Base-by-base conservation (phyloP, 1,140 invertebrate genomes). In the Temnothorax curvispinosus region DNA sequence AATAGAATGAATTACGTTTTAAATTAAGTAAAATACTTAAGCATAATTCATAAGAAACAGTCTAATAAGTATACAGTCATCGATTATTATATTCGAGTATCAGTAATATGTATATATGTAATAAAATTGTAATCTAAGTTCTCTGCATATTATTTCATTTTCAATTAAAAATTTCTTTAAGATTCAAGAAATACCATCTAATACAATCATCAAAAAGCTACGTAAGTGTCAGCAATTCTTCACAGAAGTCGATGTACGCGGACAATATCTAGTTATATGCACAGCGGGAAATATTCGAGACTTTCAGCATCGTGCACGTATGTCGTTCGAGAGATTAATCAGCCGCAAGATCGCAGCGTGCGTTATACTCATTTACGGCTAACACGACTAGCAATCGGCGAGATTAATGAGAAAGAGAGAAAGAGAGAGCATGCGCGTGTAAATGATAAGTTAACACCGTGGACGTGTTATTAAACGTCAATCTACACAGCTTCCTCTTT, bases 401-500 rank as follows among this genome's bases (percentile, higher is more conserved):
- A 38, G 15, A 50, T 18, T 44, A 58, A 77, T 47, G 47, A 62
- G 56, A 77, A 84, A 65, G 38, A 85, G 44, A 80, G 35, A 38
- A 13, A 44, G 41, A 77, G 56, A 60, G 56, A 50, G 21, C 9
- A 47, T 47, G 9, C 9, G 27, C 27, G 13, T n/a, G 11, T 71
- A 81, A 87, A 88, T 81, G 58, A 87, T 87, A 74, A 64, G 54
- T 88, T 80, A 88, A 87, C 85, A 58, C 13, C 47, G 56, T 38
- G 21, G 54, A 88, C 47, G 65, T 54, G 65, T 87, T 87, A 88
- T 87, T 87, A 88, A 88, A 88, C 44, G 47, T 77, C 65, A 60
- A 58, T 77, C 15, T 13, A n/a, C 41, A 32, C n/a, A 62, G 18
- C 41, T 77, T 76, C 54, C 74, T 44, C 74, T 44, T 62, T 77